phyloP scores from a whole-genome alignment of 2,797 vertebrate species.

The Sebastolobus alascanus region DNA sequence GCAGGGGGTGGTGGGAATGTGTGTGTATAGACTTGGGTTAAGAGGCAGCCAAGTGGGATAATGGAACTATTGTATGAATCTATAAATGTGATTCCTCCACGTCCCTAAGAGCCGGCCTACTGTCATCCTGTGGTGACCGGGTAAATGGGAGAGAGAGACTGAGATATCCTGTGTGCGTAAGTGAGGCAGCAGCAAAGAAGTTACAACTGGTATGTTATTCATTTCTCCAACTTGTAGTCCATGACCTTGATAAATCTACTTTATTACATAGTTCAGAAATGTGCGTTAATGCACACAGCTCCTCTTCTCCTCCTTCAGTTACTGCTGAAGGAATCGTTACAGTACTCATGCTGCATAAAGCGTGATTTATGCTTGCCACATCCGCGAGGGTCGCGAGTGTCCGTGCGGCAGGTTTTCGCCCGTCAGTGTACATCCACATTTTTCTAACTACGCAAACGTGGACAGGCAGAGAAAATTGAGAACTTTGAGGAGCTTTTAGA shows the following conservation, averaged over 20 bases:
- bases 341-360: background rate
- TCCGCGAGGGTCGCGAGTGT: too few relatives aligned
- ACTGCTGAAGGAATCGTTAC: background rate
- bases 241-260: constrained; percentile 1
- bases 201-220: background rate
- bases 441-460: too few relatives aligned
- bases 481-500: too few relatives aligned
- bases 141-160: constrained; percentile 2
- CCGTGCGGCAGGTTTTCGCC: too few relatives aligned
- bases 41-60: constrained; percentile 55
- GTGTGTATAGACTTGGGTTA: constrained; percentile 35
- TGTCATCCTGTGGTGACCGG: constrained; percentile 30
- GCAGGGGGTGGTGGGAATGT: background rate
- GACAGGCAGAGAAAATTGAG: too few relatives aligned
- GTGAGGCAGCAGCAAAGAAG: background rate
- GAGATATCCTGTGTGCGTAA: constrained; percentile 16
- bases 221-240: background rate
- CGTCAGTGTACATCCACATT: too few relatives aligned
- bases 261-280: background rate
- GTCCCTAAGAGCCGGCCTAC: constrained; percentile 28
- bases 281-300: background rate
- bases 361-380: too few relatives aligned
- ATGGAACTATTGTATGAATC: constrained; percentile 52
- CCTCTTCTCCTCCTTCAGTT: background rate
- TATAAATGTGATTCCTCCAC: constrained; percentile 44